Base-by-base conservation (phyloP, 1,140 invertebrate genomes). In the Oncopeltus fasciatus region DNA sequence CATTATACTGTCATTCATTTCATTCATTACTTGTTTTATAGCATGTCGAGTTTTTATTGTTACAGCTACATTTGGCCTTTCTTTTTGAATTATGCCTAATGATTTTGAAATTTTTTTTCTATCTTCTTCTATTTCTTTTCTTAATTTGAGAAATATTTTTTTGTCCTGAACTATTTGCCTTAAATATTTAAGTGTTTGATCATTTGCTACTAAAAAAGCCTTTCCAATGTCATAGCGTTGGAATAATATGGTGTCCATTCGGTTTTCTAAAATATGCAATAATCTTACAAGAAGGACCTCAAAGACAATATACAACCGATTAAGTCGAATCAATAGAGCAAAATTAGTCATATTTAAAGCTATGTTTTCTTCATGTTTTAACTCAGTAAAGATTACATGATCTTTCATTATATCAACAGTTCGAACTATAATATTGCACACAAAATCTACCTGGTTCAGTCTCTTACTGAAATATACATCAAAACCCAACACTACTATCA, bases 41-140 rank as follows among this genome's bases (percentile, higher is more conserved):
- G 59, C 59, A 29, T 61, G 59, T 16, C 8, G 21, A 3, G 59
- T 61, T 49, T 61, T 61, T 16, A 24, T 61, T 1, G 59, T 61
- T 2, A 44, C 51, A 1, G 44, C 59, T 8, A 61, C 47, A 18
- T 43, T 49, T 12, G 21, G 21, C 1, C 59, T 43, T n/a, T 38
- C 31, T 14, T 38, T 38, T 38, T 38, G 31, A 5, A 38, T 38
- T 8, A 38, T 5, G 14, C 31, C 31, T 38, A 38, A 38, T 8
- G 31, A 38, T 14, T 38, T 38, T 38, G 31, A 5, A 38, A 14
- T 14, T 14, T 14, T 38, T 38, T 38, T 38, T 14, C 14, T 38
- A 14, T 38, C 31, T 14, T 38, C 31, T 38, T 38, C 31, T 38
- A 38, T 8, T 14, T 8, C 5, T 14, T 38, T 38, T 38, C 31